A percentile compares a stretch with the other conserved stretches of the same genome.
phyloP scores from a whole-genome alignment of 2,797 vertebrate genomes.

The Epinephelus awoara region DNA sequence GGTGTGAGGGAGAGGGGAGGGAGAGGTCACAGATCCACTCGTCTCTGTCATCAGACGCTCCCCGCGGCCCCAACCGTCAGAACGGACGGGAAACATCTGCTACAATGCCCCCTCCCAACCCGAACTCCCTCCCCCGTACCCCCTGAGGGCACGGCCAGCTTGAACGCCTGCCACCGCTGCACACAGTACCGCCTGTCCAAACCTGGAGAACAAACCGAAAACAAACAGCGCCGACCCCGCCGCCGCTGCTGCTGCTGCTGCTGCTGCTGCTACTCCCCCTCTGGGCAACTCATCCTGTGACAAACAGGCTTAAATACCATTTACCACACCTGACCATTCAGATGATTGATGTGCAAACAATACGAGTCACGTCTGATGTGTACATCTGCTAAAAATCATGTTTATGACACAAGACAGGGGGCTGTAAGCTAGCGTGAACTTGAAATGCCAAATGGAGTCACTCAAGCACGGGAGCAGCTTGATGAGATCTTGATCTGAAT shows the following conservation, averaged over 20 bases:
- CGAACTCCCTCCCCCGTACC: not conserved
- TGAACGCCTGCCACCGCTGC: slow-evolving; percentile 58
- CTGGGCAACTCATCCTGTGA: slow-evolving; percentile 31
- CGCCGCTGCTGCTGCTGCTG: no score
- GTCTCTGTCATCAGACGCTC: slow-evolving; percentile 60
- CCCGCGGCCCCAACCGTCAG: slow-evolving; percentile 2
- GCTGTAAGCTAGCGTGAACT: slow-evolving; percentile 14
- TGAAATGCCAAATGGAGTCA: slow-evolving; percentile 45
- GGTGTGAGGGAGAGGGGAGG: slow-evolving; percentile 63
- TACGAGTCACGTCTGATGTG: slow-evolving; percentile 9
- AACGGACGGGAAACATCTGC: slow-evolving; percentile 75
- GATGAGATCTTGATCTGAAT: slow-evolving; percentile 71
- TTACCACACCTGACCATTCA: slow-evolving; percentile 44
- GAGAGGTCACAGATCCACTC: slow-evolving; percentile 66
- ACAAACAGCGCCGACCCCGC: slow-evolving; percentile 30
- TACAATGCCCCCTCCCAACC: slow-evolving; percentile 44
- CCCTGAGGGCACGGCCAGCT: slow-evolving; percentile 53
- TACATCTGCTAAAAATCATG: slow-evolving; percentile 40
- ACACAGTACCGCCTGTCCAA: slow-evolving; percentile 51
- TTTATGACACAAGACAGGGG: slow-evolving; percentile 33
- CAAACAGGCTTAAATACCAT: slow-evolving; percentile 52
- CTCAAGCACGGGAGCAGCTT: slow-evolving; percentile 42
- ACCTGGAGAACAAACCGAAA: slow-evolving; percentile 47
- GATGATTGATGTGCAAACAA: slow-evolving; percentile 64
- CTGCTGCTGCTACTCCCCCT: not conserved